These are phyloP conservation scores for Tiliacea citrago DNA, from an alignment of 2,888 invertebrate genomes.

Conservation along the genomic window DNA sequence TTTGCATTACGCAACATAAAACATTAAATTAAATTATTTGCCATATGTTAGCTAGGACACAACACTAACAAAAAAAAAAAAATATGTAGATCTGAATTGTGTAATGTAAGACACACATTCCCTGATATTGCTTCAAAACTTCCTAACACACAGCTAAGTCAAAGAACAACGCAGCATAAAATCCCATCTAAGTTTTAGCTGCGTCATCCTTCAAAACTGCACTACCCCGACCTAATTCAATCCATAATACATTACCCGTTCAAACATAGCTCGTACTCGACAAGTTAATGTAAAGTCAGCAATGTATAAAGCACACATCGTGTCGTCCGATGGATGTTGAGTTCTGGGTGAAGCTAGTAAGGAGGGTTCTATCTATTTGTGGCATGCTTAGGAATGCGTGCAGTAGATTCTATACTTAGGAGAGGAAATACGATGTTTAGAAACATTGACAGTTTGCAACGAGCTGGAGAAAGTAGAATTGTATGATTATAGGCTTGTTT, in stretches of 20 bases:
- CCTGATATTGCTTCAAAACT: constrained; percentile 7
- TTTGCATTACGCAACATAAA: no score
- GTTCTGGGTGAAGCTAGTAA: background rate
- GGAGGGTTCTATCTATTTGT: constrained; percentile 55
- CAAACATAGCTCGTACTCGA: constrained; percentile 36
- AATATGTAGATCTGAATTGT: no score
- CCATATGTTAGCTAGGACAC: no score
- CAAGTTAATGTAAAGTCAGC: constrained; percentile 45
- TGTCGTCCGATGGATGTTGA: constrained; percentile 1
- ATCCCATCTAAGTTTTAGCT: constrained; percentile 45
- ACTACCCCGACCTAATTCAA: constrained; percentile 28
- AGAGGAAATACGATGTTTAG: constrained; percentile 60
- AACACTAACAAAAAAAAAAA: no score
- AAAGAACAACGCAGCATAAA: constrained; percentile 35
- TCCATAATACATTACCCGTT: constrained; percentile 48
- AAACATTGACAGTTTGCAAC: constrained; percentile 58
- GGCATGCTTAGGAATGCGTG: constrained; percentile 54
- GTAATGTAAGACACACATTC: background rate
- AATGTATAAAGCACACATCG: constrained; percentile 33
- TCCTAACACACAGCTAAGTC: constrained; percentile 4
- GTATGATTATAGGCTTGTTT: constrained; percentile 47
- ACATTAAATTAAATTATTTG: no score
- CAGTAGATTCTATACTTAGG: constrained; percentile 52
- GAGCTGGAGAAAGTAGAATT: constrained; percentile 41
- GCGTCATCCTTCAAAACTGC: constrained; percentile 39